Evolutionary conservation across 1,140 invertebrate genomes (phyloP).

Genomic region (Lepidotrigona ventralis): DNA sequence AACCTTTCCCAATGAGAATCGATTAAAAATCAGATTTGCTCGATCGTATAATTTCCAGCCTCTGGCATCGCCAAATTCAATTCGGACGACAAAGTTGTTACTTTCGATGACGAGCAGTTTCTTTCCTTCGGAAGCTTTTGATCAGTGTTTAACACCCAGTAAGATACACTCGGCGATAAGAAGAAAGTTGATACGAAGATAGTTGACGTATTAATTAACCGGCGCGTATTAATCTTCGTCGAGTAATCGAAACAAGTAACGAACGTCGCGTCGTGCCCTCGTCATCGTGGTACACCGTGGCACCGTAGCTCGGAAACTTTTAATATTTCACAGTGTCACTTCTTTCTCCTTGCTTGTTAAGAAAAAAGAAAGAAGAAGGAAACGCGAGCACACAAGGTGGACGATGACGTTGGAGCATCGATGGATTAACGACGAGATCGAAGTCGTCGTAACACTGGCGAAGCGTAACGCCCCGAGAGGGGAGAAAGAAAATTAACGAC

Average conservation of each 20-base stretch:
- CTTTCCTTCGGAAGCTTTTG: neutral
- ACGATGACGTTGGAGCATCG: neutral
- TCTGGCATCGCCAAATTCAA: too few relatives aligned
- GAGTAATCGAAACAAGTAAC: conserved; percentile 11
- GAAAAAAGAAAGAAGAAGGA: neutral
- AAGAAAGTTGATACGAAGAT: conserved; percentile 15
- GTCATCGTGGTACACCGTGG: neutral
- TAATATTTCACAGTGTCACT: conserved; percentile 12
- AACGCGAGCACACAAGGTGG: neutral
- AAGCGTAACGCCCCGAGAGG: neutral
- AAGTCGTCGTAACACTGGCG: neutral
- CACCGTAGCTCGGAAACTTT: conserved; percentile 21
- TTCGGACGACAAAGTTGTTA: too few relatives aligned
- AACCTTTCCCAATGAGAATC: neutral
- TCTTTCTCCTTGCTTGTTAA: neutral
- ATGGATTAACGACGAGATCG: conserved; percentile 20
- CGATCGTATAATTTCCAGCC: too few relatives aligned
- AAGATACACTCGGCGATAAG: neutral
- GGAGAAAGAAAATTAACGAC: conserved; percentile 67
- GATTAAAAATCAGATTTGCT: neutral
- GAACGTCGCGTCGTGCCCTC: neutral
- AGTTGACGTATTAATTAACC: conserved; percentile 24
- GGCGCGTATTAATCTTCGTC: conserved; percentile 22
- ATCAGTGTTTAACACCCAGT: neutral
- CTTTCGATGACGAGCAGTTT: neutral